Evolutionary conservation across 1,140 invertebrate species (phyloP).

Genomic region (Notospermus geniculatus): DNA sequence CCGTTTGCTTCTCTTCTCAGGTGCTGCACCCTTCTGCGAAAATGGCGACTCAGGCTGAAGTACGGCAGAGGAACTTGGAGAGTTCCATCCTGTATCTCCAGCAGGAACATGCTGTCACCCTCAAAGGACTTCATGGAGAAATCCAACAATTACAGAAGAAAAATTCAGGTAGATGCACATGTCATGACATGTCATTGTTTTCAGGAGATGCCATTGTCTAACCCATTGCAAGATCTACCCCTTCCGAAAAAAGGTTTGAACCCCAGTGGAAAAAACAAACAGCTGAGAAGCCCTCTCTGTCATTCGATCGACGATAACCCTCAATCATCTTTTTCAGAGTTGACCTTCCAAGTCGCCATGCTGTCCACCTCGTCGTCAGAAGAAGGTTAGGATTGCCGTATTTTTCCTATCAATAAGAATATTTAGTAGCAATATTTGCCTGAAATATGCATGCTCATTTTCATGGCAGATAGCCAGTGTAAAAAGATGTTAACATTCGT

Average conservation of each 20-base stretch:
- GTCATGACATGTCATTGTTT: no score
- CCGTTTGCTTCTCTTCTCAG: not conserved
- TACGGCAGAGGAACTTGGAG: constrained; percentile 40
- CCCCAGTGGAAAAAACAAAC: not conserved
- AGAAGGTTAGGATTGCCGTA: constrained; percentile 23
- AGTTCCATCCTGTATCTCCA: constrained; percentile 47
- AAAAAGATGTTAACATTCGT: no score
- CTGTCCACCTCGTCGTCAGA: constrained; percentile 30
- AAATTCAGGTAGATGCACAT: constrained; percentile 38
- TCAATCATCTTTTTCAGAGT: constrained; percentile 45
- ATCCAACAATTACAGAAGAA: constrained; percentile 42
- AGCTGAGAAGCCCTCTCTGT: not conserved
- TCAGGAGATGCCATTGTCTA: no score
- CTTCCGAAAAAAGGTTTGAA: no score
- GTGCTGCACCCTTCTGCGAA: not conserved
- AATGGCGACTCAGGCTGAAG: constrained; percentile 34
- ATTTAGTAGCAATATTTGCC: no score
- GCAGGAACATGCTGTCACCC: constrained; percentile 43
- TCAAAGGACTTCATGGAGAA: constrained; percentile 47
- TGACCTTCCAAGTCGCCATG: constrained; percentile 47
- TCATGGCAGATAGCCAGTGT: no score
- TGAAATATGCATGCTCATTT: no score
- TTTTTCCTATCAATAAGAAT: no score
- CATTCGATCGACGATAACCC: no score
- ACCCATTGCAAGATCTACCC: no score